Evolutionary conservation across 2,113 vertebrate species (phyloP), one percentile per base, ranked within the genome.

Genomic region (Pomatostomus ruficeps): DNA sequence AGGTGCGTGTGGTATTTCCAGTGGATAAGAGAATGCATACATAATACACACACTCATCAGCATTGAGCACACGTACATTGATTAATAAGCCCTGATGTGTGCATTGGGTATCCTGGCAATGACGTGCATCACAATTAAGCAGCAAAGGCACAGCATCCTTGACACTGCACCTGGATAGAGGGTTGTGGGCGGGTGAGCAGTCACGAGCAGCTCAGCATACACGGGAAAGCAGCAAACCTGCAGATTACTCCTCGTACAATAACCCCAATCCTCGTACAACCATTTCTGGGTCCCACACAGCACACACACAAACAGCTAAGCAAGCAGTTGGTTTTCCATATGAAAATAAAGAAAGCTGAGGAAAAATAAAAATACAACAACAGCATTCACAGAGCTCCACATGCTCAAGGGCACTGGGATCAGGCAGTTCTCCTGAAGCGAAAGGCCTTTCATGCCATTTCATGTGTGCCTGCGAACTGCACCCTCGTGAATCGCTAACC

Each of bases 191-290:
- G 55, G 55, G 20, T 10, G 36, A 72, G 58, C 9, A 1, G 23
- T 33, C 45, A 57, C 24, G 36, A n/a, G 9, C 57, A 55, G 49
- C 21, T 61, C 31, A 28, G 70, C 45, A 6, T 2, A 25, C 12
- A 3, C 4, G 18, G 40, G 29, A 74, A 70, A 33, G 65, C 83
- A 70, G 45, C 55, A 81, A 38, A 31, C 59, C 14, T 26, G 26
- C 15, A 49, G 26, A 24, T 22, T n/a, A 7, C 4, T 38, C 15
- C 59, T 55, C 0, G 0, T 42, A 48, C 35, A 26, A 16, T 12
- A 67, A 86, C 24, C 22, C 12, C 20, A 21, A 66, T 33, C 58
- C 35, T 63, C 0, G 0, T 11, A 28, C 13, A 42, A 17, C 19
- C 33, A 15, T 68, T 86, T 54, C 81, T 0, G 4, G 7, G 10